A percentile compares a stretch with the other conserved stretches of the same genome.
phyloP scores from a whole-genome alignment of 2,113 vertebrate species.

The Antennarius striatus region DNA sequence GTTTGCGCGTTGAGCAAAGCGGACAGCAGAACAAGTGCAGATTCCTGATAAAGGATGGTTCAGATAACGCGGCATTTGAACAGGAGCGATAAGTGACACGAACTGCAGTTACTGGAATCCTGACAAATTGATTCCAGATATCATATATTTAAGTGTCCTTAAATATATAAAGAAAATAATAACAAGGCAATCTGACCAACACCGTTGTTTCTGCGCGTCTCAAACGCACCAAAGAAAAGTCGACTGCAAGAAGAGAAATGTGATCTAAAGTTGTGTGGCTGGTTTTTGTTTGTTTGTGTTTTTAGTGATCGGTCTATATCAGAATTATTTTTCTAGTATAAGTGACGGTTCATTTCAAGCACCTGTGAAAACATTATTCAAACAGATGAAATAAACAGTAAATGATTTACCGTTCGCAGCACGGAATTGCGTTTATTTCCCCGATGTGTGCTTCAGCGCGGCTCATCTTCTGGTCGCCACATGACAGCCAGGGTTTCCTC shows the following conservation, averaged over 20 bases:
- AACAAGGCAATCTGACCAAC: no score
- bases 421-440: slow-evolving; percentile 31
- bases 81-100: slow-evolving; percentile 20
- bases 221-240: not conserved
- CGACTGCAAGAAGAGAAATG: not conserved
- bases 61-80: slow-evolving; percentile 24
- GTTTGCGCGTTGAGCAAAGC: not conserved
- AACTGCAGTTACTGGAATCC: not conserved
- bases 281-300: no score
- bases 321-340: not conserved
- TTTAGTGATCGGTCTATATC: no score
- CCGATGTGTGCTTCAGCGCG: slow-evolving; percentile 12
- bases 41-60: slow-evolving; percentile 19
- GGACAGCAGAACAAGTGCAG: slow-evolving; percentile 18
- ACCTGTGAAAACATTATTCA: not conserved
- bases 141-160: no score
- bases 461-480: slow-evolving; percentile 61
- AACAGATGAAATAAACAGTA: not conserved
- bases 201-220: not conserved
- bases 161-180: not conserved
- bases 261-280: no score
- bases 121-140: no score
- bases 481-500: slow-evolving; percentile 28
- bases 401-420: slow-evolving; percentile 51
- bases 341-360: not conserved